Percentiles rank a stretch among this genome's conserved stretches.
These are phyloP conservation scores for Horisme vitalbata DNA, from an alignment of 2,888 invertebrate species.

Conservation along the genomic window DNA sequence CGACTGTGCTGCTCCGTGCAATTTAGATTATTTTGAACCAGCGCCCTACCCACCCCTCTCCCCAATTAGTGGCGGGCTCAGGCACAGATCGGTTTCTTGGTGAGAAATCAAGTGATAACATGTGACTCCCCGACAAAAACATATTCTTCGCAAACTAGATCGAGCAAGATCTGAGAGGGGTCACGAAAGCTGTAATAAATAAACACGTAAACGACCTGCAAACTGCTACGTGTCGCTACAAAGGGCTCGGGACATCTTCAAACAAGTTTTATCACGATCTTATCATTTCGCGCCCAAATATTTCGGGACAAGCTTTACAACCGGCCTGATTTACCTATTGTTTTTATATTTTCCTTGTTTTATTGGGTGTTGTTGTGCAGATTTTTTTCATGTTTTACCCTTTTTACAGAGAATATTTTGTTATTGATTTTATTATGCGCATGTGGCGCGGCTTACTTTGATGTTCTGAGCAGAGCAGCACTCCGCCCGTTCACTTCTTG, in stretches of 20 bases:
- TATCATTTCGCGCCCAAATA: conserved; percentile 32
- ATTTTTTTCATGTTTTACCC: too few relatives aligned
- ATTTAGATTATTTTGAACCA: too few relatives aligned
- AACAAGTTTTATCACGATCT: conserved; percentile 34
- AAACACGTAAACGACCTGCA: conserved; percentile 30
- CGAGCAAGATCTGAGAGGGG: conserved; percentile 17
- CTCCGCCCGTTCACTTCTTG: too few relatives aligned
- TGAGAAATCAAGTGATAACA: not conserved
- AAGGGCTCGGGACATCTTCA: conserved; percentile 28
- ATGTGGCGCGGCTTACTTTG: too few relatives aligned
- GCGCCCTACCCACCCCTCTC: too few relatives aligned
- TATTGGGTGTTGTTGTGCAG: not conserved
- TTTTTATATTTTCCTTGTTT: not conserved
- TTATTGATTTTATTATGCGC: too few relatives aligned
- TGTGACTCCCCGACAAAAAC: conserved; percentile 4
- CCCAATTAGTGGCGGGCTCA: too few relatives aligned
- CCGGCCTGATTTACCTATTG: not conserved
- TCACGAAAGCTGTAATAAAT: conserved; percentile 32
- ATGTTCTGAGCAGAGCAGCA: too few relatives aligned
- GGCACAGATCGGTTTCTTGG: too few relatives aligned
- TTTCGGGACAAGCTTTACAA: conserved; percentile 19
- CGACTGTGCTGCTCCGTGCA: too few relatives aligned
- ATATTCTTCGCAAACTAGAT: conserved; percentile 16
- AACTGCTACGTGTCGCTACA: conserved; percentile 36
- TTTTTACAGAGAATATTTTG: too few relatives aligned